phyloP scores from a whole-genome alignment of 2,113 vertebrate genomes.

The Perca flavescens region DNA sequence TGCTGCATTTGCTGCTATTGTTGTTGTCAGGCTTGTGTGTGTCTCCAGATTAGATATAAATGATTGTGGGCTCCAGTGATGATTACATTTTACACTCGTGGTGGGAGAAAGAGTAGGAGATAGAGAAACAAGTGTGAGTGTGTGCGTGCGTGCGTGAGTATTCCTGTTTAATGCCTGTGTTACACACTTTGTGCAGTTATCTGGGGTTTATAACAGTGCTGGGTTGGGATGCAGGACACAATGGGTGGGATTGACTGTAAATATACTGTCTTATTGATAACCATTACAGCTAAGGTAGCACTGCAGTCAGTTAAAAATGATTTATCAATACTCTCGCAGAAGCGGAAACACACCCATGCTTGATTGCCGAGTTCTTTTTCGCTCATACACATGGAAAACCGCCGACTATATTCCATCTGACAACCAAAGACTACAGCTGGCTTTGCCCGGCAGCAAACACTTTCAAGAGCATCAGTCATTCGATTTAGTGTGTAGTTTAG shows the following conservation, averaged over 20 bases:
- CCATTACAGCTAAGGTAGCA: conserved; percentile 73
- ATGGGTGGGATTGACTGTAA: conserved; percentile 69
- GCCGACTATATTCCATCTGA: conserved; percentile 60
- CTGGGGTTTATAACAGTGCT: conserved; percentile 42
- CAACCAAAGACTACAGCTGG: conserved; percentile 68
- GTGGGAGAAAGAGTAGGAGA: conserved; percentile 56
- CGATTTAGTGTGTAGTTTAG: conserved; percentile 70
- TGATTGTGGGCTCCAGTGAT: conserved; percentile 64
- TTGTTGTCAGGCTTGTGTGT: conserved; percentile 58
- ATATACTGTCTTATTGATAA: conserved; percentile 78
- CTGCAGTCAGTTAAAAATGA: conserved; percentile 79
- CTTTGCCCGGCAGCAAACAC: conserved; percentile 68
- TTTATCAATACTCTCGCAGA: conserved; percentile 76
- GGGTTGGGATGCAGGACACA: conserved; percentile 59
- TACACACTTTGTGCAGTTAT: conserved; percentile 35
- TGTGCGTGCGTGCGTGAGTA: conserved; percentile 25
- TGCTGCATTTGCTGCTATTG: conserved; percentile 47
- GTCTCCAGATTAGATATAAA: conserved; percentile 73
- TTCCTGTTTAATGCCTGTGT: conserved; percentile 50
- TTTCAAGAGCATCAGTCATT: conserved; percentile 74
- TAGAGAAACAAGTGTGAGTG: conserved; percentile 25
- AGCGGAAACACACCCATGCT: conserved; percentile 55
- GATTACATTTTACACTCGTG: conserved; percentile 77
- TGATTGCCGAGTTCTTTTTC: conserved; percentile 60
- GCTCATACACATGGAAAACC: conserved; percentile 50